Percentiles rank a stretch among this genome's conserved stretches.
Conservation (phyloP, 1,140 invertebrate genomes). For the Drosophila teissieri region DNA sequence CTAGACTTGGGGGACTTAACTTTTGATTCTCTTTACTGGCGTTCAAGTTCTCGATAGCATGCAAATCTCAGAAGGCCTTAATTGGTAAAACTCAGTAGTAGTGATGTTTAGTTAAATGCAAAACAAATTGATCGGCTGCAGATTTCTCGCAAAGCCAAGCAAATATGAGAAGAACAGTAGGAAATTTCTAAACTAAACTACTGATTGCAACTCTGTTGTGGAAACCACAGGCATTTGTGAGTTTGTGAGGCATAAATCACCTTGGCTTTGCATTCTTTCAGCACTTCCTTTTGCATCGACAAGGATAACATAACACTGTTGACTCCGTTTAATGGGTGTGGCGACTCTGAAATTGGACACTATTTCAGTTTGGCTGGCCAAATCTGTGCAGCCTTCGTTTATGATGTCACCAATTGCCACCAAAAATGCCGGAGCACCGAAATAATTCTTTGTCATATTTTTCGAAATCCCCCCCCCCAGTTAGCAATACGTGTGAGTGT, state of each 20-base stretch:
- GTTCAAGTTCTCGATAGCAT: neutral
- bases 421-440: constrained; percentile 7
- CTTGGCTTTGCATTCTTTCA: constrained; percentile 3
- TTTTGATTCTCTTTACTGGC: neutral
- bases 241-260: neutral
- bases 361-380: neutral
- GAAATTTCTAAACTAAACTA: neutral
- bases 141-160: neutral
- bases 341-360: constrained; percentile 16
- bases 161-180: neutral
- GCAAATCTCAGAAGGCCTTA: too few species aligned
- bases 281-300: constrained; percentile 1
- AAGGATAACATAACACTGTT: neutral
- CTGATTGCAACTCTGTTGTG: neutral
- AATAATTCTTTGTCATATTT: constrained; percentile 46
- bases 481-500: neutral
- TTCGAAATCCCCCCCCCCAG: neutral
- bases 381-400: constrained; percentile 28
- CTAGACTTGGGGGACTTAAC: neutral
- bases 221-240: constrained; percentile 5
- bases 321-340: constrained; percentile 1
- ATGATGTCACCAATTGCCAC: constrained; percentile 12
- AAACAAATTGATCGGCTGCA: too few species aligned
- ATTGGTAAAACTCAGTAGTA: too few species aligned
- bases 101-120: too few species aligned